phyloP scores from a whole-genome alignment of 2,888 invertebrate genomes.

The Bombyx huttoni region DNA sequence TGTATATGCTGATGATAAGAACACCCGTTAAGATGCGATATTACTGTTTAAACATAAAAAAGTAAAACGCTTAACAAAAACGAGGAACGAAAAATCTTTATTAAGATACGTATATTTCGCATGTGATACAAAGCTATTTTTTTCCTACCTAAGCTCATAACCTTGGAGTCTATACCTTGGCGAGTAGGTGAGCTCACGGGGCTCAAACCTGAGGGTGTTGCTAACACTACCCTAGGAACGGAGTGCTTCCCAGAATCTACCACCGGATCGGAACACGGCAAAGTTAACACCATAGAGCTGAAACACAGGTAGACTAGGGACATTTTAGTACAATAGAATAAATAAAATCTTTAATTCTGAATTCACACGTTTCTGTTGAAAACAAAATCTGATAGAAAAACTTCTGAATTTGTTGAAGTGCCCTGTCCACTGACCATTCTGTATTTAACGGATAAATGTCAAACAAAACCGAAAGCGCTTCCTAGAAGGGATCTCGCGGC shows the following conservation, averaged over 20 bases:
- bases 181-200: too few relatives aligned
- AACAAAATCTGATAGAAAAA: conserved; percentile 24
- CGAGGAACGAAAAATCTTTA: background rate
- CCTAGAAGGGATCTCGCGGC: conserved; percentile 67
- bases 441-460: conserved; percentile 66
- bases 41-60: background rate
- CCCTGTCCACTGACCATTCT: conserved; percentile 48
- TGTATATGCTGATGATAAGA: background rate
- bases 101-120: background rate
- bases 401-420: conserved; percentile 43
- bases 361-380: conserved; percentile 56
- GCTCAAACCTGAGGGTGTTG: too few relatives aligned
- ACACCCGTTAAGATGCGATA: background rate
- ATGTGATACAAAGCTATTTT: too few relatives aligned
- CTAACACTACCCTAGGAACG: too few relatives aligned
- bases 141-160: too few relatives aligned
- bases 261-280: too few relatives aligned
- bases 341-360: conserved; percentile 18
- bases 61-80: background rate
- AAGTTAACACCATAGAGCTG: too few relatives aligned
- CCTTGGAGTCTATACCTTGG: too few relatives aligned
- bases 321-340: background rate
- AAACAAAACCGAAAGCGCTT: conserved; percentile 60
- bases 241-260: too few relatives aligned
- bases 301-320: too few relatives aligned